Percentiles rank a stretch among this genome's conserved stretches.
Conservation (phyloP, 2,113 vertebrate species). For the Hippocampus abdominalis region DNA sequence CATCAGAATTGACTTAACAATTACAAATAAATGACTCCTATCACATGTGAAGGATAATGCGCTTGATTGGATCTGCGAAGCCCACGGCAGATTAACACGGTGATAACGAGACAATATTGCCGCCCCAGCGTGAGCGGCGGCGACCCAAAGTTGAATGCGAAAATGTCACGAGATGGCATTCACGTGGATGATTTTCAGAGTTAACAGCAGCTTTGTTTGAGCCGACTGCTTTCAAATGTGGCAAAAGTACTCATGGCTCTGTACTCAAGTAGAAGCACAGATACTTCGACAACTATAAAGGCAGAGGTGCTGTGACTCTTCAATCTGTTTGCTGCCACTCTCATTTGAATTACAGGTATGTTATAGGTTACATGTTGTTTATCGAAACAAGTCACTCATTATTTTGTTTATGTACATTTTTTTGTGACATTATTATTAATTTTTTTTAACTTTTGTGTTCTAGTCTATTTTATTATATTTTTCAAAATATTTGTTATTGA, state of each 20-base stretch:
- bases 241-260: background rate
- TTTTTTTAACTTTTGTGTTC: too few relatives aligned
- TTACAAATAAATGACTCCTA: conserved; percentile 19
- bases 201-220: conserved; percentile 40
- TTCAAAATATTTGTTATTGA: too few relatives aligned
- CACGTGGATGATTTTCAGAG: conserved; percentile 34
- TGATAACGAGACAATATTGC: conserved; percentile 23
- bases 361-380: too few relatives aligned
- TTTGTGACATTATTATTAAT: too few relatives aligned
- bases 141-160: conserved; percentile 35
- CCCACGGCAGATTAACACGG: conserved; percentile 32
- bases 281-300: conserved; percentile 38
- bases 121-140: conserved; percentile 7
- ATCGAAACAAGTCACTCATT: too few relatives aligned
- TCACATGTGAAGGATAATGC: conserved; percentile 17
- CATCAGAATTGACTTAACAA: conserved; percentile 10
- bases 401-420: too few relatives aligned
- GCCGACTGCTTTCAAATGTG: conserved; percentile 28
- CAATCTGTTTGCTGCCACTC: too few relatives aligned
- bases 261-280: background rate
- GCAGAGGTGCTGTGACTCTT: too few relatives aligned
- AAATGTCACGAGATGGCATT: conserved; percentile 53
- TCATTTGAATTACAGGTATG: too few relatives aligned
- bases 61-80: conserved; percentile 23
- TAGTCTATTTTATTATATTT: too few relatives aligned